phyloP scores from a whole-genome alignment of 2,888 invertebrate species.

The Seira ritae region DNA sequence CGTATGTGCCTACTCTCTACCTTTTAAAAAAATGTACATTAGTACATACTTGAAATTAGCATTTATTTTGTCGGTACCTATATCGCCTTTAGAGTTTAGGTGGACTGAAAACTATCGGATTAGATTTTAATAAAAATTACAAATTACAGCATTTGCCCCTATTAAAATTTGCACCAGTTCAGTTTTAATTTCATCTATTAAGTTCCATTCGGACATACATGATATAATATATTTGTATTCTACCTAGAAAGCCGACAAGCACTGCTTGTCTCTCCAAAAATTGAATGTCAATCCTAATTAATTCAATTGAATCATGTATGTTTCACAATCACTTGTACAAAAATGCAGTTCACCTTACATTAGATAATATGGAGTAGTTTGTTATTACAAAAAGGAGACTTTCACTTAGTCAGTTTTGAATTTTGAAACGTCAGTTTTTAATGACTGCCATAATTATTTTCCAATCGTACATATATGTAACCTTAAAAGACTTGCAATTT shows the following conservation, averaged over 20 bases:
- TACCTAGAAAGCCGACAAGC: no score
- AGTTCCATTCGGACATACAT: neutral
- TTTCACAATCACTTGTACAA: neutral
- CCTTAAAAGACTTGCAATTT: neutral
- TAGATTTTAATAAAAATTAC: slow-evolving; percentile 8
- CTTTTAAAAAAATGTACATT: no score
- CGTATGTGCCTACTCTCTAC: no score
- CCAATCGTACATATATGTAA: neutral
- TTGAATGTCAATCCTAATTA: neutral
- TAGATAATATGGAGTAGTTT: neutral
- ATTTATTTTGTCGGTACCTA: no score
- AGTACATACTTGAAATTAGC: no score
- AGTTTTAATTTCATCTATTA: slow-evolving; percentile 1
- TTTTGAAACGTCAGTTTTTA: neutral
- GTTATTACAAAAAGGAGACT: neutral
- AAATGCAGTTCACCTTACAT: slow-evolving; percentile 6
- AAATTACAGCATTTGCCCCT: no score
- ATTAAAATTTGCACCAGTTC: slow-evolving; percentile 12
- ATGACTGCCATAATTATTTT: neutral
- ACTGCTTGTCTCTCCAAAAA: neutral
- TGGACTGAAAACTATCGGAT: no score
- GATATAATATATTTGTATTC: no score
- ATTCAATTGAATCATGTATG: neutral
- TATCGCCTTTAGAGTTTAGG: no score
- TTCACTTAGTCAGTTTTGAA: neutral